Evolutionary conservation across 2,797 vertebrate species (phyloP), one percentile per base, ranked within the genome.

Genomic region (Pipistrellus pipistrellus): DNA sequence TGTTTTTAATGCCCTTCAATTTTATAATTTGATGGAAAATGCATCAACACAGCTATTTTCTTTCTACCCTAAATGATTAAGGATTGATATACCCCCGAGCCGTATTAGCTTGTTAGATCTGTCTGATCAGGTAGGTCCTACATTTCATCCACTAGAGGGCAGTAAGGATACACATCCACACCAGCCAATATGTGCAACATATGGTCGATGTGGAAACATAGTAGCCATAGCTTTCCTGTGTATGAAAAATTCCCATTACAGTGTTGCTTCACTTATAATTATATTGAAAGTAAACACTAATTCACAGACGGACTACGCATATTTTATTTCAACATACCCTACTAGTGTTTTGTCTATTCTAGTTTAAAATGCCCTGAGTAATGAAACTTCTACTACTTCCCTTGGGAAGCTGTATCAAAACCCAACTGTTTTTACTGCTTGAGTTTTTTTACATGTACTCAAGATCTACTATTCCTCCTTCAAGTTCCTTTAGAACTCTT

Each of bases 1-100:
- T 97, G 97, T 97, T 97, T 97, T 97, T 97, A 97, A 97, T 97
- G 97, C 97, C 97, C 97, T 97, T 96, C 97, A 97, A 97, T 97
- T 97, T 97, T 97, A 97, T 97, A 97, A 97, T 97, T 97, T 97
- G 94, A 97, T 97, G 96, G 96, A 96, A 97, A 97, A 97, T 96
- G 97, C 96, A 97, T 97, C 97, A 97, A 97, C 97, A 97, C 94
- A 94, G 97, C 96, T 97, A 95, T 97, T 97, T 97, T 97, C 97
- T 97, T 97, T 95, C 93, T 95, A 95, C 94, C 96, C 96, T 66
- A 92, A 96, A 95, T 96, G 96, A 97, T 97, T 96, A 97, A 96
- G 96, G 94, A 97, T 97, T 97, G 96, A 97, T 97, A 96, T 86
- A 92, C 93, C 94, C 97, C 89, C n/a, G 88, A 96, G 90, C 94